phyloP scores from a whole-genome alignment of 2,797 vertebrate genomes.

The Odontamblyopus lacepedii region DNA sequence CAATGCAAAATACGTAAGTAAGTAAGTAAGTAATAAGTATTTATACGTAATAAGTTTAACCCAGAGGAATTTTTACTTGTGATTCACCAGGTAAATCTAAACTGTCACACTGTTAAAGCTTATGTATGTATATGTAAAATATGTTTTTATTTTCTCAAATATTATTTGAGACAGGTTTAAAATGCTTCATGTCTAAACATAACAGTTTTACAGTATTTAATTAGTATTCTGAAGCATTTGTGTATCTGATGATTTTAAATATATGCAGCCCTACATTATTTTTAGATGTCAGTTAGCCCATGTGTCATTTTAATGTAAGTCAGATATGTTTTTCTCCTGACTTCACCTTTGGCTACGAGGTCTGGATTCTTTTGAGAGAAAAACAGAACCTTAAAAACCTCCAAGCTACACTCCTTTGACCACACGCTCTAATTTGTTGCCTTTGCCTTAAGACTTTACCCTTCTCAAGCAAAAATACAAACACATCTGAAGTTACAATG shows the following conservation, averaged over 20 bases:
- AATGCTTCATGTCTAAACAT: no score
- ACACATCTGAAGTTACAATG: conserved; percentile 15
- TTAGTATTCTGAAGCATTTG: no score
- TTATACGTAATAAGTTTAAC: not conserved
- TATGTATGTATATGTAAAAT: no score
- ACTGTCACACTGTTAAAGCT: no score
- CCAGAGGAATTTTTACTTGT: not conserved
- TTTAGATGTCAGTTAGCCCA: no score
- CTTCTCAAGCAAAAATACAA: conserved; percentile 9
- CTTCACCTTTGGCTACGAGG: conserved; percentile 21
- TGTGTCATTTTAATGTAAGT: not conserved
- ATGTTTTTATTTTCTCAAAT: no score
- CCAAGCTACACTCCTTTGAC: conserved; percentile 26
- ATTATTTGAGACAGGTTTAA: no score
- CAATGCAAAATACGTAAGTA: conserved; percentile 1
- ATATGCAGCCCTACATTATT: no score
- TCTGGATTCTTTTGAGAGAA: conserved; percentile 34
- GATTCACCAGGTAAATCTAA: not conserved
- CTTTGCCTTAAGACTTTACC: conserved; percentile 24
- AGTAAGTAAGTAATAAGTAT: no score
- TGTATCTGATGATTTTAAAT: no score
- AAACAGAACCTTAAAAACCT: conserved; percentile 44
- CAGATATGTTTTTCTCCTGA: conserved; percentile 25
- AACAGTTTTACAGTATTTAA: no score
- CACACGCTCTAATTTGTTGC: conserved; percentile 12